Conservation (phyloP, 2,113 vertebrate species). For the Illadopsis cleaveri region DNA sequence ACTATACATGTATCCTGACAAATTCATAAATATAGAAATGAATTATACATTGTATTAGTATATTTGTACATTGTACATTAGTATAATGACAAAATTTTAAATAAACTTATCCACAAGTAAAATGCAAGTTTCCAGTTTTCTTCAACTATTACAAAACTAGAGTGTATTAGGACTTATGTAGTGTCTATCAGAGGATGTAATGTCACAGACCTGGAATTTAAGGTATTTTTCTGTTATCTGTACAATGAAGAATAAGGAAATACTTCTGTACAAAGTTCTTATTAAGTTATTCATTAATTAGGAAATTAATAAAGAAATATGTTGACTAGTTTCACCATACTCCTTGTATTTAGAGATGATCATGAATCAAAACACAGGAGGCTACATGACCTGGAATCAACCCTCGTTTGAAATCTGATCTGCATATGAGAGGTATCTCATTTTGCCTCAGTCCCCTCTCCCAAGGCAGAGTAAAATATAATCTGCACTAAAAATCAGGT, state of each 20-base stretch:
- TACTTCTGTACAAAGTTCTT: background rate
- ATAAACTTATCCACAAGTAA: constrained; percentile 27
- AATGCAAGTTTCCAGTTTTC: background rate
- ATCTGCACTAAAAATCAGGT: background rate
- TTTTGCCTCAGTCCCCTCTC: background rate
- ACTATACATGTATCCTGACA: background rate
- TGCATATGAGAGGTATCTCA: background rate
- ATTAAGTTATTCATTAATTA: background rate
- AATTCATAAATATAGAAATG: background rate
- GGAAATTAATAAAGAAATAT: background rate
- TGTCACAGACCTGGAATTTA: background rate
- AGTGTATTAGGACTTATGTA: background rate
- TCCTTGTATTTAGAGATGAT: background rate
- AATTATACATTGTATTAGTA: background rate
- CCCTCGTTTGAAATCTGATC: background rate
- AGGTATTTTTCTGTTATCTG: background rate
- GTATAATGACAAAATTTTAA: background rate
- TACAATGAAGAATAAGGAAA: background rate
- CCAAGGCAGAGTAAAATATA: background rate
- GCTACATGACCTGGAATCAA: background rate
- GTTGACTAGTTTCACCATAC: background rate
- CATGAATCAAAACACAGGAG: background rate
- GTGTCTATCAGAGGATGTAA: background rate
- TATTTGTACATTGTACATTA: background rate
- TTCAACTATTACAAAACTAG: background rate